These are phyloP conservation scores for Brachionus angularis DNA, from an alignment of 1,140 invertebrate species.

Conservation along the genomic window DNA sequence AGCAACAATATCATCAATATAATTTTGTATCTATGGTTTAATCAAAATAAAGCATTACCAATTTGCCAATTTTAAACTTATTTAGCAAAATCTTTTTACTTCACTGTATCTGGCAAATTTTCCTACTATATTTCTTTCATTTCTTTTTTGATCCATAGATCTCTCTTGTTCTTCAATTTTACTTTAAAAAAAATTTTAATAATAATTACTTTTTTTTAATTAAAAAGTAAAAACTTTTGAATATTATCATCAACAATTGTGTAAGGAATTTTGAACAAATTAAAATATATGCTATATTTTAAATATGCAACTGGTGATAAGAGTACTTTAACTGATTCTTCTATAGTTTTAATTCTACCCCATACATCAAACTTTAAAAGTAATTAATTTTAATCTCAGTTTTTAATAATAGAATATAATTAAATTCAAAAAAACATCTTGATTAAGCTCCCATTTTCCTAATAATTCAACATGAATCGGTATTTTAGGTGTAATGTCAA, in stretches of 20 bases:
- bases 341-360: slow-evolving; percentile 1
- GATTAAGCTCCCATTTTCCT: not conserved
- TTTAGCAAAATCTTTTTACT: not conserved
- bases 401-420: no score
- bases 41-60: no score
- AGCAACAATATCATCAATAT: slow-evolving; percentile 30
- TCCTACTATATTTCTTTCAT: slow-evolving; percentile 14
- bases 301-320: slow-evolving; percentile 24
- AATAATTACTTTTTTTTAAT: not conserved
- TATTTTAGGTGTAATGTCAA: not conserved
- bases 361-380: slow-evolving; percentile 21
- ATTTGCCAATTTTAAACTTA: no score
- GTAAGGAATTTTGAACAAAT: slow-evolving; percentile 1
- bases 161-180: slow-evolving; percentile 24
- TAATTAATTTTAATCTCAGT: no score
- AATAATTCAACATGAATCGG: slow-evolving; percentile 15
- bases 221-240: not conserved
- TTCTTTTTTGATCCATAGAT: slow-evolving; percentile 3
- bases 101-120: slow-evolving; percentile 13
- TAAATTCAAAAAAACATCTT: not conserved
- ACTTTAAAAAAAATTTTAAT: not conserved
- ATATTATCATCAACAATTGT: slow-evolving; percentile 25
- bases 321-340: slow-evolving; percentile 26
- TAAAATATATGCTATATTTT: slow-evolving; percentile 26
- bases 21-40: slow-evolving; percentile 17